Evolutionary conservation across 2,888 invertebrate genomes (phyloP).

Genomic region (Xylophagus ater): DNA sequence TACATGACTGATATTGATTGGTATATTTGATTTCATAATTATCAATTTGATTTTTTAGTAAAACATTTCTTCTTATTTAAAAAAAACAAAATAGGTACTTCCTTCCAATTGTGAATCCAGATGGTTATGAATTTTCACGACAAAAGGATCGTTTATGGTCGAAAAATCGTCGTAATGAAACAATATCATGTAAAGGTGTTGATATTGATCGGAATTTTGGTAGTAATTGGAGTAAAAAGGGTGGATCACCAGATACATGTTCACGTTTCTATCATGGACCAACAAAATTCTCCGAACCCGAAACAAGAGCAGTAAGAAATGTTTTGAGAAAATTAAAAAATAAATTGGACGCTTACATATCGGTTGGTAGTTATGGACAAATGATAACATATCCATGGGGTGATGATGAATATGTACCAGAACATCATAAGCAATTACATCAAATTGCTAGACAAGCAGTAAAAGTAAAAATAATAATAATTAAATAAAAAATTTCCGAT

Average conservation of each 20-base stretch:
- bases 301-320: slow-evolving; percentile 53
- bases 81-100: slow-evolving; percentile 45
- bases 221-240: slow-evolving; percentile 71
- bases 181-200: slow-evolving; percentile 56
- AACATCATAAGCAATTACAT: slow-evolving; percentile 27
- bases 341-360: slow-evolving; percentile 28
- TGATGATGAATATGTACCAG: slow-evolving; percentile 32
- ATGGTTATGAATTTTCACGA: slow-evolving; percentile 80
- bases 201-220: slow-evolving; percentile 81
- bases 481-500: background rate
- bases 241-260: slow-evolving; percentile 71
- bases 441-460: slow-evolving; percentile 24
- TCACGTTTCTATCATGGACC: slow-evolving; percentile 67
- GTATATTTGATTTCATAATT: slow-evolving; percentile 29
- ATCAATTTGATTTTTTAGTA: background rate
- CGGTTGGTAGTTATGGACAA: slow-evolving; percentile 40
- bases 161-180: slow-evolving; percentile 53
- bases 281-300: slow-evolving; percentile 75
- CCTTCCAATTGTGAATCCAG: slow-evolving; percentile 65
- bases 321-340: slow-evolving; percentile 36
- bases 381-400: slow-evolving; percentile 40
- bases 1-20: slow-evolving; percentile 71
- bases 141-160: slow-evolving; percentile 71
- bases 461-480: slow-evolving; percentile 9
- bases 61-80: background rate